Percentiles rank a stretch among this genome's conserved stretches.
Conservation (phyloP, 2,888 invertebrate species). For the Eucera pruinosa region DNA sequence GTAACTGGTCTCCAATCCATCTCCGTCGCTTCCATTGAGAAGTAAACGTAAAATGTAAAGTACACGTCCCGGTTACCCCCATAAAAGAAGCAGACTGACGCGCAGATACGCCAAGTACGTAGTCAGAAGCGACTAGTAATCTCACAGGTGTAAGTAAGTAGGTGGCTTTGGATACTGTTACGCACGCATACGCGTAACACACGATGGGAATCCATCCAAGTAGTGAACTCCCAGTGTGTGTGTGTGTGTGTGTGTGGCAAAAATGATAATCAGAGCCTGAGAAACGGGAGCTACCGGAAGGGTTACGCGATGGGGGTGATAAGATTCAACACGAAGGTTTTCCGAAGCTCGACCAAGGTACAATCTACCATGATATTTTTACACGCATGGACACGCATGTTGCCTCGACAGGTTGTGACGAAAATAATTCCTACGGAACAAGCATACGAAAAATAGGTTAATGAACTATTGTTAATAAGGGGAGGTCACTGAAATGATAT, state of each 20-base stretch:
- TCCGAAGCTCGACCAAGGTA: background rate
- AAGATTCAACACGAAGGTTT: slow-evolving; percentile 33
- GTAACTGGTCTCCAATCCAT: background rate
- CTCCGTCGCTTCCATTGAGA: slow-evolving; percentile 7
- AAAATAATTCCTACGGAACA: background rate
- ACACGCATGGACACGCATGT: background rate
- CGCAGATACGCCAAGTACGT: slow-evolving; percentile 34
- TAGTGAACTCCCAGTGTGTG: background rate
- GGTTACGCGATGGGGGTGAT: slow-evolving; percentile 53
- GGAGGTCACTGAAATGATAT: too few relatives aligned
- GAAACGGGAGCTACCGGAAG: slow-evolving; percentile 61
- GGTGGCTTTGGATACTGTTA: slow-evolving; percentile 65
- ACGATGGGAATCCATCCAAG: slow-evolving; percentile 16
- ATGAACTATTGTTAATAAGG: too few relatives aligned
- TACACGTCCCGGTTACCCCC: background rate
- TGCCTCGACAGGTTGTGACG: background rate
- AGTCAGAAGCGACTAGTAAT: background rate
- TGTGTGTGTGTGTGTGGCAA: slow-evolving; percentile 30
- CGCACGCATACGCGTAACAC: slow-evolving; percentile 23
- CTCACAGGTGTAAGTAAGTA: slow-evolving; percentile 54
- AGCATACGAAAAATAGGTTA: background rate
- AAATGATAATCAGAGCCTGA: slow-evolving; percentile 62
- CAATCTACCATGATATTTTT: background rate
- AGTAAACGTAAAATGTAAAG: slow-evolving; percentile 10
- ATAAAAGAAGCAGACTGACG: slow-evolving; percentile 32